Evolutionary conservation across 2,113 vertebrate species (phyloP).

Genomic region (Siphamia tubifer): DNA sequence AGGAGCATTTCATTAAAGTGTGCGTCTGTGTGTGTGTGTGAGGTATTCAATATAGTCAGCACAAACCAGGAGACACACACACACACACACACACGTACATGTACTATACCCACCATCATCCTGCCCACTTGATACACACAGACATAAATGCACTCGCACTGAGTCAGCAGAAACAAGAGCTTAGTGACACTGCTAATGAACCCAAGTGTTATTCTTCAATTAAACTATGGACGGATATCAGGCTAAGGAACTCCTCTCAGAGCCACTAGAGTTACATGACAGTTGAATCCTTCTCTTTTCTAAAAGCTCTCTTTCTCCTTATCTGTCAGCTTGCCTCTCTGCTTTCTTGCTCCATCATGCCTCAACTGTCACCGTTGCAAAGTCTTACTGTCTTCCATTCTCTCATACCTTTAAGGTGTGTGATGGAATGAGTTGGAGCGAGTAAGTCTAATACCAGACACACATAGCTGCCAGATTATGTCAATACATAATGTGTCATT

Average conservation of each 20-base stretch:
- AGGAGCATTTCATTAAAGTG: constrained; percentile 53
- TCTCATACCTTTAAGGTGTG: background rate
- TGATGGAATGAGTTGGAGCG: constrained; percentile 16
- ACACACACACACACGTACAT: constrained; percentile 9
- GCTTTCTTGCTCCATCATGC: constrained; percentile 48
- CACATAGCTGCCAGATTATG: constrained; percentile 39
- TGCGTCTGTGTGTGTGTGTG: constrained; percentile 33
- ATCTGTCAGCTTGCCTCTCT: constrained; percentile 31
- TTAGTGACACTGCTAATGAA: constrained; percentile 65
- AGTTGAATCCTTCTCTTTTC: constrained; percentile 28
- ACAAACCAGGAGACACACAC: constrained; percentile 33
- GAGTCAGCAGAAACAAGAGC: constrained; percentile 77
- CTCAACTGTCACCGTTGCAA: constrained; percentile 35
- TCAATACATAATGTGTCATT: constrained; percentile 45
- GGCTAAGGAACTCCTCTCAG: constrained; percentile 60
- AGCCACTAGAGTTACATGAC: constrained; percentile 48
- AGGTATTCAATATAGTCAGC: constrained; percentile 43
- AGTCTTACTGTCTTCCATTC: constrained; percentile 35
- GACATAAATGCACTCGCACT: background rate
- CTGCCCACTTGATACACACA: constrained; percentile 10
- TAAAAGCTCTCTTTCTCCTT: constrained; percentile 42
- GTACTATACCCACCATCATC: constrained; percentile 11
- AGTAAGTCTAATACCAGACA: background rate
- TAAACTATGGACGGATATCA: constrained; percentile 54
- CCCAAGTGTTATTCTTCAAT: constrained; percentile 81